Conservation (phyloP, 2,888 invertebrate species). For the Pristionchus entomophagus region DNA sequence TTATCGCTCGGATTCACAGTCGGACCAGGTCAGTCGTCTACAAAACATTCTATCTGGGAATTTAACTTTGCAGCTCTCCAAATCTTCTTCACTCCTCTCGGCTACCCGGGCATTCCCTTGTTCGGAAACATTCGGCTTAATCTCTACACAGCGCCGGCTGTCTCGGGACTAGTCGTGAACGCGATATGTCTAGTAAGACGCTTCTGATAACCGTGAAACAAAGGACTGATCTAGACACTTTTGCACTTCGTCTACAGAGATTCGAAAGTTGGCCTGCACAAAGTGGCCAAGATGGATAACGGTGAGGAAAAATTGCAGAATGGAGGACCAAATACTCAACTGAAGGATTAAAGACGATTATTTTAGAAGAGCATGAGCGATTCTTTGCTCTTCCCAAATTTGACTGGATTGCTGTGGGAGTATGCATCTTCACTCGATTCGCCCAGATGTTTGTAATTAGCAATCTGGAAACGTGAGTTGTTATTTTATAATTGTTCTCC, state of each 20-base stretch:
- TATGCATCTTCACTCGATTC: conserved; percentile 75
- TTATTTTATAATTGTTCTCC: too few relatives aligned
- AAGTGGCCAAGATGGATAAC: conserved; percentile 50
- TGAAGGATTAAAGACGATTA: too few relatives aligned
- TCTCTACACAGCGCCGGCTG: conserved; percentile 76
- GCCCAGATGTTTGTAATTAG: conserved; percentile 77
- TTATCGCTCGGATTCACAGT: conserved; percentile 77
- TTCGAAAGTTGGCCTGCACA: conserved; percentile 56
- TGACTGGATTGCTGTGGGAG: conserved; percentile 60
- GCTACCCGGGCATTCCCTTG: conserved; percentile 75
- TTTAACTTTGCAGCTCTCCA: conserved; percentile 74
- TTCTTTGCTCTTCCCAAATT: conserved; percentile 63
- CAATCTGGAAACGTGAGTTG: conserved; percentile 77
- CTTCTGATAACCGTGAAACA: neutral
- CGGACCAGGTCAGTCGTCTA: conserved; percentile 77
- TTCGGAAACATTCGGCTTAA: conserved; percentile 65
- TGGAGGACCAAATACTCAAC: too few relatives aligned
- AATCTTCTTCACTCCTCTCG: conserved; percentile 76
- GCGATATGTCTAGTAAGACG: conserved; percentile 65
- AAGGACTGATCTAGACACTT: conserved; percentile 45
- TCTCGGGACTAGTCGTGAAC: conserved; percentile 57
- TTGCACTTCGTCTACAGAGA: conserved; percentile 60
- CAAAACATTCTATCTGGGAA: conserved; percentile 49
- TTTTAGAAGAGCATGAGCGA: conserved; percentile 51
- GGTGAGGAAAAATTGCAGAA: too few relatives aligned